Evolutionary conservation across 2,888 invertebrate genomes (phyloP), one percentile per base, ranked within the genome.

Genomic region (Brenthis ino): DNA sequence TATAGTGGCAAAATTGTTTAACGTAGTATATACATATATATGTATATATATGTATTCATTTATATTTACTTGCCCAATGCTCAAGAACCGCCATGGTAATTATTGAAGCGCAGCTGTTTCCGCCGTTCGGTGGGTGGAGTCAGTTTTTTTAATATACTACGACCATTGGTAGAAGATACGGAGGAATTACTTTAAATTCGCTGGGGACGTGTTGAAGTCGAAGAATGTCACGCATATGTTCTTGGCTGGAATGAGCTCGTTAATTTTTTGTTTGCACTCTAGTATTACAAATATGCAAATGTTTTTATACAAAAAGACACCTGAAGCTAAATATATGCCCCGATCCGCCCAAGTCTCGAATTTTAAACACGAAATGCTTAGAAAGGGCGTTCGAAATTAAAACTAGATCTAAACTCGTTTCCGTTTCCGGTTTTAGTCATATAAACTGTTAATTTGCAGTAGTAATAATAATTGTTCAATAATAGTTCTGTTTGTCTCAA

Each of bases 81-180:
- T 83, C 84, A 85, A 81, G 83, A 84, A 79, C 83, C 85, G 80
- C 85, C 86, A 86, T 88, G 85, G 86, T 91, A 91, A 92, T 92
- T 89, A 91, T 87, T 86, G 85, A 81, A 81, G 77, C 85, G 92
- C 93, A 93, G 92, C 93, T 93, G 93, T 83, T 92, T 93, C 93
- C 93, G 90, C 81, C 60, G 66, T 53, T 67, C 80, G 82, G 81
- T 84, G 83, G 92, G 91, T 80, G 91, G 87, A 85, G 90, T 82
- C 79, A 54, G 71, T 74, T 85, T 88, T 89, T 90, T 91, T 89
- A 80, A 85, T 87, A 87, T 84, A 83, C 85, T 82, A 80, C 85
- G 84, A 87, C 88, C 88, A 91, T 92, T 91, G 90, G 85, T 80
- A 75, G 83, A 82, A 85, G 84, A 82, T 77, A 81, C 77, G 78